Conservation (phyloP, 2,888 invertebrate species). For the Aphodius sticticus region DNA sequence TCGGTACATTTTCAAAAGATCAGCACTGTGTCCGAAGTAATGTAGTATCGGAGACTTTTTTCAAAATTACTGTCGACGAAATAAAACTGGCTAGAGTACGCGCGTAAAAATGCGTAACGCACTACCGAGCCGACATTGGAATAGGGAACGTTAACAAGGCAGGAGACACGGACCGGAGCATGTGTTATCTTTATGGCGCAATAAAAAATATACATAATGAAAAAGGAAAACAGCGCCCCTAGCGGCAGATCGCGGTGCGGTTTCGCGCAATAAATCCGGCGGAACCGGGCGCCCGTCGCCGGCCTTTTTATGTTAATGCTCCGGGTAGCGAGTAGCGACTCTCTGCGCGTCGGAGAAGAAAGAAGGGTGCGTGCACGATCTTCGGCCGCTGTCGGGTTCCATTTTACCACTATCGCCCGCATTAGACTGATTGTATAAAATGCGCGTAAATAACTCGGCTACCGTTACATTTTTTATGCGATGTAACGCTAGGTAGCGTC, state of each 20-base stretch:
- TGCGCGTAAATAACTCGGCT: conserved; percentile 13
- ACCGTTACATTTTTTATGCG: background rate
- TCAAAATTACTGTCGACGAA: background rate
- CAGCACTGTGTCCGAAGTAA: too few relatives aligned
- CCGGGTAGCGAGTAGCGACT: background rate
- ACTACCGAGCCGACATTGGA: background rate
- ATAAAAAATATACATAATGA: conserved; percentile 26
- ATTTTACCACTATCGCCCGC: background rate
- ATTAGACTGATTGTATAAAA: background rate
- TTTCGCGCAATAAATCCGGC: conserved; percentile 4
- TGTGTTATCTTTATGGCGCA: conserved; percentile 25
- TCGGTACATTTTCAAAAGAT: too few relatives aligned
- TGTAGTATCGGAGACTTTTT: too few relatives aligned
- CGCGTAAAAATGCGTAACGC: background rate
- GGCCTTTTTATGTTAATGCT: background rate
- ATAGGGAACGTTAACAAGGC: conserved; percentile 16
- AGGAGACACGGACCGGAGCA: conserved; percentile 19
- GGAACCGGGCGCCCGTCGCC: background rate
- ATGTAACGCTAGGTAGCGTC: too few relatives aligned
- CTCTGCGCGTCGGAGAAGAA: background rate
- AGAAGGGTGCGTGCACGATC: conserved; percentile 16
- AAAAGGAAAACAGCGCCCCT: conserved; percentile 19
- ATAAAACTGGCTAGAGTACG: background rate
- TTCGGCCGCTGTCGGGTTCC: conserved; percentile 14
- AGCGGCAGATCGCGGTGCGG: background rate